Evolutionary conservation across 2,797 vertebrate genomes (phyloP).

Genomic region (Schizopygopsis malacanthus): DNA sequence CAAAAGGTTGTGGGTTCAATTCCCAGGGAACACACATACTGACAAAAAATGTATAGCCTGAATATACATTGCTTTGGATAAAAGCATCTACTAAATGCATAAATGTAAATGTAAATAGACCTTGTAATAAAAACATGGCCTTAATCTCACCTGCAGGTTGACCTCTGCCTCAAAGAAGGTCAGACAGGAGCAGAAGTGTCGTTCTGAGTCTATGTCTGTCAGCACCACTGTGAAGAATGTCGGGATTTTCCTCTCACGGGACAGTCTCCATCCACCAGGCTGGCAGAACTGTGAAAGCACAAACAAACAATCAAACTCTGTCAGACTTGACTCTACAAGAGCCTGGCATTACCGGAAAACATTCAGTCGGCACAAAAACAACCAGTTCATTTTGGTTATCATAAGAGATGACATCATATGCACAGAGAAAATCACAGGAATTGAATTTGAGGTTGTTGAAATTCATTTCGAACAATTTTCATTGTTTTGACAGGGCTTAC

Average conservation of each 20-base stretch:
- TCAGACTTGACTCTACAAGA: neutral
- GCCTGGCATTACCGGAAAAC: constrained; percentile 1
- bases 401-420: constrained; percentile 1
- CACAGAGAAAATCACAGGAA: neutral
- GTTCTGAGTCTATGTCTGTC: constrained; percentile 97
- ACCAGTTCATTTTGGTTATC: neutral
- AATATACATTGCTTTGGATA: no score
- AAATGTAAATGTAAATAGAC: no score
- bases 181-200: constrained; percentile 97
- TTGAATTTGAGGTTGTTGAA: constrained; percentile 6
- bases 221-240: constrained; percentile 96
- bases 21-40: no score
- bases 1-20: no score
- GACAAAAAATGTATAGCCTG: no score
- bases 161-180: constrained; percentile 97
- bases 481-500: constrained; percentile 36
- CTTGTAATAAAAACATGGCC: neutral
- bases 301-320: constrained; percentile 15
- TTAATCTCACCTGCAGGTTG: constrained; percentile 88
- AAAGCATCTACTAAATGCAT: no score
- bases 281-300: constrained; percentile 90
- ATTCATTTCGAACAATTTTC: neutral
- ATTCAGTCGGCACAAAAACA: neutral
- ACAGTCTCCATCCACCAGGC: constrained; percentile 94
- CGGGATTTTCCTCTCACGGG: constrained; percentile 89